Evolutionary conservation across 2,797 vertebrate genomes (phyloP).

Genomic region (Streptopelia turtur): DNA sequence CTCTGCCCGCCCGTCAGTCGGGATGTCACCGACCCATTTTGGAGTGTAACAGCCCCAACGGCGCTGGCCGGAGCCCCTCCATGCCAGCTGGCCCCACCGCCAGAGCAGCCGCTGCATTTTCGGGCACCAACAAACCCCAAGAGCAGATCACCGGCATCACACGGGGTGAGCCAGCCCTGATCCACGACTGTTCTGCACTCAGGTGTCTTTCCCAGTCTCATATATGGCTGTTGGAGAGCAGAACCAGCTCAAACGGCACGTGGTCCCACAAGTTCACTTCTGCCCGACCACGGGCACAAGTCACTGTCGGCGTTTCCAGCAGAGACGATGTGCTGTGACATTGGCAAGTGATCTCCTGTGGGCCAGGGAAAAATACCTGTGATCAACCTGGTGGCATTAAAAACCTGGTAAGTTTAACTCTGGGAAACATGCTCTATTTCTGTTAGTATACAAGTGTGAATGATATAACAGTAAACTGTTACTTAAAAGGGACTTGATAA

Average conservation of each 20-base stretch:
- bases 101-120: not conserved
- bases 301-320: not conserved
- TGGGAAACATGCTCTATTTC: not conserved
- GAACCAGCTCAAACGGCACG: accelerated
- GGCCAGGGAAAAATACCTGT: not conserved
- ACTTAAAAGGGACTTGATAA: not conserved
- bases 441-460: not conserved
- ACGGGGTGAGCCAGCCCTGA: not conserved
- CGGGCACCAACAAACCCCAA: not conserved
- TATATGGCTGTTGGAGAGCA: not conserved
- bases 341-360: accelerated
- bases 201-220: not conserved
- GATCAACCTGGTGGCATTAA: not conserved
- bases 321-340: not conserved
- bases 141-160: not conserved
- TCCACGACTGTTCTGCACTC: not conserved
- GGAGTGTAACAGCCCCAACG: accelerated
- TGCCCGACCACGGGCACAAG: not conserved
- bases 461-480: not conserved
- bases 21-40: not conserved
- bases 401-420: not conserved
- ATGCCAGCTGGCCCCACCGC: not conserved
- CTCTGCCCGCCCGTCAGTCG: not conserved
- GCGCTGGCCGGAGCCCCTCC: not conserved
- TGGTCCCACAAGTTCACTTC: not conserved